Percentiles rank a stretch among this genome's conserved stretches.
Evolutionary conservation across 2,888 invertebrate genomes (phyloP).

Genomic region (Phyllotreta striolata): DNA sequence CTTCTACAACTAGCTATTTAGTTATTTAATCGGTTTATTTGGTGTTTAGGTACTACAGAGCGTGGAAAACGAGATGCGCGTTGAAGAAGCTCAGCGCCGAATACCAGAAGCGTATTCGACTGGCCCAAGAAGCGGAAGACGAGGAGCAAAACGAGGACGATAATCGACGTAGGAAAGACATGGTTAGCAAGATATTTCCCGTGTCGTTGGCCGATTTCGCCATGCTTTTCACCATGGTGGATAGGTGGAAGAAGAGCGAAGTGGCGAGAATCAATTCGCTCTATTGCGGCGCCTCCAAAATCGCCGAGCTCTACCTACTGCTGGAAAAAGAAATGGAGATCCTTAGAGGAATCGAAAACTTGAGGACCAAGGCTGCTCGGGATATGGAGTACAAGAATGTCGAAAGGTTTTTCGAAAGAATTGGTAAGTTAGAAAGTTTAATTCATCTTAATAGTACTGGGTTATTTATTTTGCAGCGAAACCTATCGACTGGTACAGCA

Average conservation of each 20-base stretch:
- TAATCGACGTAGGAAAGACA: conserved; percentile 65
- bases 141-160: conserved; percentile 62
- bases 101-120: conserved; percentile 63
- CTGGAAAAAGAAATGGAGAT: conserved; percentile 78
- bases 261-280: conserved; percentile 69
- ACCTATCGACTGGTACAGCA: conserved; percentile 67
- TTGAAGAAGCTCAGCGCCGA: conserved; percentile 63
- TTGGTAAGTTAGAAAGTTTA: conserved; percentile 53
- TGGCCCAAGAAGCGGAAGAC: conserved; percentile 65
- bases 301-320: conserved; percentile 74
- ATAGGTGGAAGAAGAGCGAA: conserved; percentile 73
- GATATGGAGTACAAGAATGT: conserved; percentile 69
- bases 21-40: background rate
- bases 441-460: background rate
- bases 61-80: conserved; percentile 65
- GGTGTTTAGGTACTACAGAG: conserved; percentile 62
- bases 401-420: conserved; percentile 70
- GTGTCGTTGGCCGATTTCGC: conserved; percentile 77
- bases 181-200: conserved; percentile 75
- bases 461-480: conserved; percentile 12
- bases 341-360: conserved; percentile 73
- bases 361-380: conserved; percentile 68
- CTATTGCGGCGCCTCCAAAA: conserved; percentile 73
- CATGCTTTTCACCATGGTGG: conserved; percentile 74
- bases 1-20: background rate